Conservation (phyloP, 2,113 vertebrate species). For the Mandrillus leucophaeus region DNA sequence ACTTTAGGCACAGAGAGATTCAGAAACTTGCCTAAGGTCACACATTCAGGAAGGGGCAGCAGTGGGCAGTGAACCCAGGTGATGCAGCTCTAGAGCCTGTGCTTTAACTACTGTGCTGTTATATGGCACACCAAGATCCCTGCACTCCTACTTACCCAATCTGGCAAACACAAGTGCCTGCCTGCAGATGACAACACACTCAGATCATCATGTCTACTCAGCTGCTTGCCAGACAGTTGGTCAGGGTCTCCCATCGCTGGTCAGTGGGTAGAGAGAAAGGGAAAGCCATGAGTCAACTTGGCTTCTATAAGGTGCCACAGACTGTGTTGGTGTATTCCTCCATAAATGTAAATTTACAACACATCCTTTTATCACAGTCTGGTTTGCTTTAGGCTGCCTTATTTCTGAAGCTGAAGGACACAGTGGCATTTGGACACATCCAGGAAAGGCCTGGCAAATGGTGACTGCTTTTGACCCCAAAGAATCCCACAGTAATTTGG, state of each 20-base stretch:
- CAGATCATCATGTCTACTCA: background rate
- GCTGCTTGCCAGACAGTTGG: background rate
- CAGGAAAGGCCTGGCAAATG: background rate
- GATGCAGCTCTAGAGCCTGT: background rate
- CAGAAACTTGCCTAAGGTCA: background rate
- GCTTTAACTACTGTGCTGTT: background rate
- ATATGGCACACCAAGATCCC: background rate
- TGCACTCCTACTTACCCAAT: accelerated
- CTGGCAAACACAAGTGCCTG: background rate
- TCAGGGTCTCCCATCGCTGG: background rate
- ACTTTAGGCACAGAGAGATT: background rate
- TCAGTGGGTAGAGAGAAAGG: background rate
- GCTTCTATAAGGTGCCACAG: background rate
- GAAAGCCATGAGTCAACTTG: background rate
- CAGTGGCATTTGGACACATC: background rate
- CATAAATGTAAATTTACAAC: background rate
- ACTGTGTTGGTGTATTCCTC: background rate
- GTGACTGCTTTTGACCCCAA: background rate
- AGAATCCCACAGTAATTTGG: background rate
- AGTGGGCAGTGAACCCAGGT: background rate
- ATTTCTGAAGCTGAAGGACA: background rate
- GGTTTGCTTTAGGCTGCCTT: background rate
- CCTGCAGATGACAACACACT: background rate
- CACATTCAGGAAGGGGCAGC: background rate
- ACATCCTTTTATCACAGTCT: background rate